phyloP scores from a whole-genome alignment of 2,113 vertebrate genomes.

The Merops nubicus region DNA sequence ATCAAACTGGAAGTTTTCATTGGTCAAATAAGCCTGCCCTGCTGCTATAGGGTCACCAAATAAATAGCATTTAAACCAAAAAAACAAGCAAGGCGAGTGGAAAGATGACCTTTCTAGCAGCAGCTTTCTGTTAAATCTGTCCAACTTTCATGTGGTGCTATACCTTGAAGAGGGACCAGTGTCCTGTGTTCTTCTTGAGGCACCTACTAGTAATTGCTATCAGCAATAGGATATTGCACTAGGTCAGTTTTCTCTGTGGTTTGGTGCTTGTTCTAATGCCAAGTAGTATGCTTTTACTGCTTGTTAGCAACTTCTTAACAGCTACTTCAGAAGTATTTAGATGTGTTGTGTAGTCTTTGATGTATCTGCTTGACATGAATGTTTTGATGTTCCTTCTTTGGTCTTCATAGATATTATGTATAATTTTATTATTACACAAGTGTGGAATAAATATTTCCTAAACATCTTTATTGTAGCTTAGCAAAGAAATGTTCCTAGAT shows the following conservation, averaged over 20 bases:
- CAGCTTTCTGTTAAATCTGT: neutral
- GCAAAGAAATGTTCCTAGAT: neutral
- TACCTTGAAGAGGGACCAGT: neutral
- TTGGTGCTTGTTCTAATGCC: neutral
- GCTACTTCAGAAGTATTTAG: neutral
- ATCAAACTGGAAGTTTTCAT: neutral
- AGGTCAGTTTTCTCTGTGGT: neutral
- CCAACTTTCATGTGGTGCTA: neutral
- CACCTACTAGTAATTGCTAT: neutral
- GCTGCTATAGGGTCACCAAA: neutral
- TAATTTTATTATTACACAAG: neutral
- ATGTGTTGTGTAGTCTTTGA: neutral
- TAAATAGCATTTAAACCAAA: neutral
- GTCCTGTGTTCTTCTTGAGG: neutral
- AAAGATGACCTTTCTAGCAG: neutral
- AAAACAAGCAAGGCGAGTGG: neutral
- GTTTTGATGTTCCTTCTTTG: neutral
- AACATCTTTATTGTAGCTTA: neutral
- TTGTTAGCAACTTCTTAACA: neutral
- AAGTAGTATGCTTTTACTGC: neutral
- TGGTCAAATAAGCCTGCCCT: neutral
- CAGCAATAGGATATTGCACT: neutral
- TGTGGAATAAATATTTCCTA: neutral
- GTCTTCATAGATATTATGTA: neutral
- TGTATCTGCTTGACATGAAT: fast-evolving